A percentile compares a stretch with the other conserved stretches of the same genome.
phyloP scores from a whole-genome alignment of 2,113 vertebrate genomes.

The Lamprotornis superbus region DNA sequence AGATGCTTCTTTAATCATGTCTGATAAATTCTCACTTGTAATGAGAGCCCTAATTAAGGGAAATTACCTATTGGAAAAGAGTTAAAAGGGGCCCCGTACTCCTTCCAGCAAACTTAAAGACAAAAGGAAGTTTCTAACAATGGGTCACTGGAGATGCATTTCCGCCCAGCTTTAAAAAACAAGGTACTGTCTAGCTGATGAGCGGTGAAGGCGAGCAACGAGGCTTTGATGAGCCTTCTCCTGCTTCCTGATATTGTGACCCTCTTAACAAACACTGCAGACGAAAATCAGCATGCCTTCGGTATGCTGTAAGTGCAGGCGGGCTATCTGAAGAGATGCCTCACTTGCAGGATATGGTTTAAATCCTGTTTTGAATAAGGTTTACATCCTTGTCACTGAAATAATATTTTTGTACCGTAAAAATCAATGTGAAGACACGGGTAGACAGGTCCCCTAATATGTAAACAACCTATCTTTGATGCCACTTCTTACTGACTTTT shows the following conservation, averaged over 20 bases:
- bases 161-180: slow-evolving; percentile 89
- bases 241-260: slow-evolving; percentile 99
- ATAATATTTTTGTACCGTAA: slow-evolving; percentile 94
- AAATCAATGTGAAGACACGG: slow-evolving; percentile 74
- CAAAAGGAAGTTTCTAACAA: slow-evolving; percentile 96
- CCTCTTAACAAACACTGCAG: slow-evolving; percentile 84
- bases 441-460: slow-evolving; percentile 64
- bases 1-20: slow-evolving; percentile 76
- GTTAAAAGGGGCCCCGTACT: slow-evolving; percentile 76
- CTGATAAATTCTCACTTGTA: slow-evolving; percentile 75
- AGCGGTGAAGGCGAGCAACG: slow-evolving; percentile 78
- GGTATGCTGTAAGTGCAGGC: slow-evolving; percentile 73
- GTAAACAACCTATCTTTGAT: slow-evolving; percentile 79
- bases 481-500: slow-evolving; percentile 61
- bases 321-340: slow-evolving; percentile 80
- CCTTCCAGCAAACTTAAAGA: slow-evolving; percentile 82
- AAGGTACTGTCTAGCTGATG: slow-evolving; percentile 86
- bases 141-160: slow-evolving; percentile 99
- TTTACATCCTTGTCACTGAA: slow-evolving; percentile 93
- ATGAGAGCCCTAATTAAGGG: slow-evolving; percentile 78
- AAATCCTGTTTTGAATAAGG: slow-evolving; percentile 99
- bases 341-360: slow-evolving; percentile 92
- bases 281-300: slow-evolving; percentile 81
- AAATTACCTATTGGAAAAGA: slow-evolving; percentile 85
- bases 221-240: slow-evolving; percentile 98